Percentiles rank a stretch among this genome's conserved stretches.
Evolutionary conservation across 2,113 vertebrate species (phyloP).

Genomic region (Hippocampus barbouri): DNA sequence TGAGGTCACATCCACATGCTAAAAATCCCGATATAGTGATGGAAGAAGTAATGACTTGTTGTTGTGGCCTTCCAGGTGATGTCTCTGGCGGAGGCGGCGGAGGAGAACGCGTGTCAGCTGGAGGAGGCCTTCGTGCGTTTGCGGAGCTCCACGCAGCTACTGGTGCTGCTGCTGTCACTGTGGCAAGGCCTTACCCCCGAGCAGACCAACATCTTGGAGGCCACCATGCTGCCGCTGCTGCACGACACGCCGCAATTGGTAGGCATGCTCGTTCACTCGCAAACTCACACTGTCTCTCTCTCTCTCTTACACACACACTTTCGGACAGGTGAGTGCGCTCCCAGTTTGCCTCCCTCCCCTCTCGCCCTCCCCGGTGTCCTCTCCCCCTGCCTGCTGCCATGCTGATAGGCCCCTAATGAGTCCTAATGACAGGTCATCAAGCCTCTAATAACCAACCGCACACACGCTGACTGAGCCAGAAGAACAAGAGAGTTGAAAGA

Average conservation of each 20-base stretch:
- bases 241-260: constrained; percentile 88
- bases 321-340: constrained; percentile 19
- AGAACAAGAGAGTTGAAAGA: constrained; percentile 3
- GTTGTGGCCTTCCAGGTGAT: constrained; percentile 76
- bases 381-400: constrained; percentile 55
- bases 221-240: constrained; percentile 82
- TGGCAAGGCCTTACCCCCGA: constrained; percentile 84
- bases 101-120: constrained; percentile 80
- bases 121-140: constrained; percentile 80
- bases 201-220: constrained; percentile 84
- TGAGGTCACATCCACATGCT: too few relatives aligned
- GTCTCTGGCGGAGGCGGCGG: constrained; percentile 83
- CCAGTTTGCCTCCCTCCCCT: constrained; percentile 5
- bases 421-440: constrained; percentile 73
- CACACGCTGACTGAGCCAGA: constrained; percentile 43
- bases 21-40: too few relatives aligned
- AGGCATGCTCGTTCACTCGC: constrained; percentile 27
- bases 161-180: constrained; percentile 84
- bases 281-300: constrained; percentile 22
- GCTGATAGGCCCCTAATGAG: constrained; percentile 72
- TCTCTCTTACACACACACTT: constrained; percentile 18
- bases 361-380: background rate
- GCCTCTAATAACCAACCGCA: constrained; percentile 63
- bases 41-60: too few relatives aligned
- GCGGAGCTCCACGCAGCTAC: constrained; percentile 82